Evolutionary conservation across 2,113 vertebrate species (phyloP).

Genomic region (Aphyosemion australe): DNA sequence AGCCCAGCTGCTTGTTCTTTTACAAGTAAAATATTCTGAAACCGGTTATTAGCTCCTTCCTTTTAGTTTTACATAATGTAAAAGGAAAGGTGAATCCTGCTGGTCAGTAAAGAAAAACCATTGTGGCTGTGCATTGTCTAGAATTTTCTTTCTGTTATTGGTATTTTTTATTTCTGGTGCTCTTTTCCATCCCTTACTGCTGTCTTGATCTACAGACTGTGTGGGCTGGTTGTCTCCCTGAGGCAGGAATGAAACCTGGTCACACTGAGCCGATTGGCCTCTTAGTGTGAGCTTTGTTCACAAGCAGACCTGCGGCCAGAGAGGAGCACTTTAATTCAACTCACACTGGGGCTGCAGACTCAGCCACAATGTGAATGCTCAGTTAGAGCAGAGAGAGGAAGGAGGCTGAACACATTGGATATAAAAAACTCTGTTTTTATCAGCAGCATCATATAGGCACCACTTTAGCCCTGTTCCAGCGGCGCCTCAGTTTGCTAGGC

Average conservation of each 20-base stretch:
- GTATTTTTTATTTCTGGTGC: neutral
- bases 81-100: slow-evolving; percentile 35
- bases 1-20: neutral
- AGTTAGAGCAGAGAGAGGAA: slow-evolving; percentile 5
- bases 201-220: slow-evolving; percentile 44
- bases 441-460: neutral
- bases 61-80: slow-evolving; percentile 1
- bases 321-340: slow-evolving; percentile 44
- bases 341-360: slow-evolving; percentile 30
- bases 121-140: slow-evolving; percentile 38
- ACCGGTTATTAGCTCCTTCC: slow-evolving; percentile 4
- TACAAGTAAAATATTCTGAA: slow-evolving; percentile 23
- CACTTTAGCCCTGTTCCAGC: too few relatives aligned
- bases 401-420: neutral
- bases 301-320: slow-evolving; percentile 46
- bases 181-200: slow-evolving; percentile 13
- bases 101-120: slow-evolving; percentile 7
- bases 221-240: slow-evolving; percentile 48
- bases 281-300: slow-evolving; percentile 46
- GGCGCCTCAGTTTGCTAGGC: too few relatives aligned
- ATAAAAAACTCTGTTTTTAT: neutral
- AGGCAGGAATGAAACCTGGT: slow-evolving; percentile 42
- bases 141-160: neutral
- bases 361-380: slow-evolving; percentile 45
- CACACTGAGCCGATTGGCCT: slow-evolving; percentile 41